A percentile compares a stretch with the other conserved stretches of the same genome.
These are phyloP conservation scores for Otolemur garnettii DNA, from an alignment of 2,113 vertebrate genomes.

Conservation along the genomic window DNA sequence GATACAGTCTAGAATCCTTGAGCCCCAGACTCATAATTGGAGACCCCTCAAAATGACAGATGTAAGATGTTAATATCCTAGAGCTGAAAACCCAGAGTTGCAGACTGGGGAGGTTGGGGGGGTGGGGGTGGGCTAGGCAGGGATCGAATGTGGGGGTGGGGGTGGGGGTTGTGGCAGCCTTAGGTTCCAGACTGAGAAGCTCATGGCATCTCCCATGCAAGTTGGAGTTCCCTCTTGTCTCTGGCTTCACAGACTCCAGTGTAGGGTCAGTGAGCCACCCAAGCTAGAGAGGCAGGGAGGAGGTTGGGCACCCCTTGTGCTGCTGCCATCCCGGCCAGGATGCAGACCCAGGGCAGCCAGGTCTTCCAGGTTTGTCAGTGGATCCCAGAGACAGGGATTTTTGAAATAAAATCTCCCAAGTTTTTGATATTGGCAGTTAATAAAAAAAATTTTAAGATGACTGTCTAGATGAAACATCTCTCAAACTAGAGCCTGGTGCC, in stretches of 20 bases:
- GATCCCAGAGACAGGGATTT: neutral
- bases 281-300: neutral
- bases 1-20: neutral
- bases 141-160: neutral
- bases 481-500: neutral
- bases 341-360: neutral
- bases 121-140: neutral
- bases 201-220: rapidly evolving
- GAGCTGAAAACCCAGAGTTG: neutral
- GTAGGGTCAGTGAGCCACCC: neutral
- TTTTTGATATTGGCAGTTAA: neutral
- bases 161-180: neutral
- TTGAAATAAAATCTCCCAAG: neutral
- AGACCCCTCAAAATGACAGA: neutral
- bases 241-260: neutral
- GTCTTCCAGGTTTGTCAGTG: too few species aligned
- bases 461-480: neutral
- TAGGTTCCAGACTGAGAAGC: neutral
- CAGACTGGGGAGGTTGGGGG: neutral
- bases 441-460: neutral
- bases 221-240: neutral
- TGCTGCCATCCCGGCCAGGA: neutral
- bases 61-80: neutral
- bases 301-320: rapidly evolving
- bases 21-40: neutral